These are phyloP conservation scores for Lanius ludovicianus DNA, from an alignment of 2,113 vertebrate genomes.

Conservation along the genomic window DNA sequence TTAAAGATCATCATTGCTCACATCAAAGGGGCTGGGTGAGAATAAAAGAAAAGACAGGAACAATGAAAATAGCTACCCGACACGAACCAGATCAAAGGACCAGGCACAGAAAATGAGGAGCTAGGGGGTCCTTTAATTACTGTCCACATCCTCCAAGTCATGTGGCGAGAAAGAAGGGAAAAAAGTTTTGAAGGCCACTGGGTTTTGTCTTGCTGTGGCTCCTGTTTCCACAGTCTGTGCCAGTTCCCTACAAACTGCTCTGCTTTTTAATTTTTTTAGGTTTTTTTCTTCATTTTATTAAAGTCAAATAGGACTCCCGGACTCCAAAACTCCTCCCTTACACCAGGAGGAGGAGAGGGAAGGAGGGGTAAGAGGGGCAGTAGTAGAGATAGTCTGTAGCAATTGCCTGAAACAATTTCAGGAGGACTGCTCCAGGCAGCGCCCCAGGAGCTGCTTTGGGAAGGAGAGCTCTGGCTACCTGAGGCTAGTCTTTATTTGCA, in stretches of 20 bases:
- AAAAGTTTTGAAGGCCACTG: slow-evolving; percentile 88
- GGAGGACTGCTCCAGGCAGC: slow-evolving; percentile 74
- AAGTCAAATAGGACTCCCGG: slow-evolving; percentile 77
- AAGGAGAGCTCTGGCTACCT: slow-evolving; percentile 72
- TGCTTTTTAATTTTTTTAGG: slow-evolving; percentile 60
- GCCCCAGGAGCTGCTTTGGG: slow-evolving; percentile 75
- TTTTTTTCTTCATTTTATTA: slow-evolving; percentile 66
- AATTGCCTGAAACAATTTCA: slow-evolving; percentile 74
- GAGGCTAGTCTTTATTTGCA: slow-evolving; percentile 73
- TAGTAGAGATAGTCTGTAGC: slow-evolving; percentile 39
- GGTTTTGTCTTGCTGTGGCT: slow-evolving; percentile 81
- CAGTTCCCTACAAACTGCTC: slow-evolving; percentile 79
- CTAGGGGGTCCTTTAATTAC: slow-evolving; percentile 97
- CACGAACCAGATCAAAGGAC: slow-evolving; percentile 94
- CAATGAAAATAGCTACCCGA: slow-evolving; percentile 83
- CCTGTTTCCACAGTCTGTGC: slow-evolving; percentile 78
- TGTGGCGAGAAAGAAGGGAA: slow-evolving; percentile 79
- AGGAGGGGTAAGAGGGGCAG: slow-evolving; percentile 32
- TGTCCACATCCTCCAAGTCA: slow-evolving; percentile 89
- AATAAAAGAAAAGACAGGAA: slow-evolving; percentile 86
- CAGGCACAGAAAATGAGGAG: slow-evolving; percentile 85
- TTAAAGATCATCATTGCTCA: slow-evolving; percentile 86
- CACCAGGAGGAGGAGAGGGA: slow-evolving; percentile 59
- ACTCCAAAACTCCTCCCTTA: slow-evolving; percentile 72
- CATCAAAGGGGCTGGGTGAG: slow-evolving; percentile 84